These are phyloP conservation scores for Hypothenemus hampei DNA, from an alignment of 1,140 invertebrate species.

Conservation along the genomic window DNA sequence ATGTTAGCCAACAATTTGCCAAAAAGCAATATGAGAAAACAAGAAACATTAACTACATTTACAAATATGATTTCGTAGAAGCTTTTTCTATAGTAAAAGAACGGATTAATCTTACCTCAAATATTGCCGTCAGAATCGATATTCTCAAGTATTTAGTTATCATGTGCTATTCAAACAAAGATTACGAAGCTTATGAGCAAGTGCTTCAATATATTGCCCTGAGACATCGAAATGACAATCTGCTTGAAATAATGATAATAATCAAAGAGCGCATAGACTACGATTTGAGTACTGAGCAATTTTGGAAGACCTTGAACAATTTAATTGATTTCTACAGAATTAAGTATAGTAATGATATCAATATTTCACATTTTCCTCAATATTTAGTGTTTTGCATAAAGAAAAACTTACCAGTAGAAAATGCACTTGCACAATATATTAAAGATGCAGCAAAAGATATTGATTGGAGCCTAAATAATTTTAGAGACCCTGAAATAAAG, in stretches of 20 bases:
- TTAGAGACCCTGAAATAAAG: conserved; percentile 5
- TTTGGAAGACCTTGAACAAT: conserved; percentile 15
- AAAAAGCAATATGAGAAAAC: not conserved
- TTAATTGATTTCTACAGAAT: conserved; percentile 3
- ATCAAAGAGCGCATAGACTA: conserved; percentile 2
- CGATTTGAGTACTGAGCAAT: not conserved
- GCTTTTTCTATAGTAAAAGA: conserved; percentile 11
- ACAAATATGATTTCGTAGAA: not conserved
- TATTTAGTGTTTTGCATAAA: conserved; percentile 7
- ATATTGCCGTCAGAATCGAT: not conserved
- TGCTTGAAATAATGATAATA: not conserved
- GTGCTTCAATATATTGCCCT: conserved; percentile 16
- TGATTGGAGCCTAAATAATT: not conserved
- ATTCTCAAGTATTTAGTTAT: not conserved
- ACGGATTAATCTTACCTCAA: conserved; percentile 11
- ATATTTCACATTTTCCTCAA: not conserved
- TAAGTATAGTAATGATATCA: not conserved
- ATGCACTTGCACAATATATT: not conserved
- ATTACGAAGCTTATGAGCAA: conserved; percentile 10
- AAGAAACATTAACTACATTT: not conserved
- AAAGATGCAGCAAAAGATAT: conserved; percentile 4
- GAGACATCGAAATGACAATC: conserved; percentile 19
- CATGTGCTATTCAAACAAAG: conserved; percentile 8
- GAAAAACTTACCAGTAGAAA: conserved; percentile 2
- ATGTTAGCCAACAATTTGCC: conserved; percentile 6